Base-by-base conservation (phyloP, 1,140 invertebrate species). In the Trichogramma pretiosum region DNA sequence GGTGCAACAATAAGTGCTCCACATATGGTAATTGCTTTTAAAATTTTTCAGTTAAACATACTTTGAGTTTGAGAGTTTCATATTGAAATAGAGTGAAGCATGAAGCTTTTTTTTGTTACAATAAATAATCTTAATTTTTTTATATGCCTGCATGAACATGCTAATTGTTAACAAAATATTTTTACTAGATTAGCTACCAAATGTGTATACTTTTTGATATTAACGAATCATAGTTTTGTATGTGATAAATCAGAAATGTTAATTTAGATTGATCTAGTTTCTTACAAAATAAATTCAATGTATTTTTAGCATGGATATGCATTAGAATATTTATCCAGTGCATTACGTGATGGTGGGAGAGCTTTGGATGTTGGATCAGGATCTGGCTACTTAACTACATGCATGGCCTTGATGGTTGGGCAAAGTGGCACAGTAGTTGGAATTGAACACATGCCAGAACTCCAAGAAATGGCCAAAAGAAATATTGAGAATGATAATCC, bases 1-100 rank as follows among this genome's bases (percentile, higher is more conserved):
- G 85, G 87, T 32, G 94, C 92, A 3, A 98, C 94, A 1, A 98
- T 98, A 44, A 93, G 89, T 77, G 95, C 94, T 45, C 94, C 95
- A 37, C 95, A 98, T 72, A 99, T 98, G 95, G 91, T 94, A 76
- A 70, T 54, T 36, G 32, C 26, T 26, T n/a, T n/a, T n/a, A n/a
- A n/a, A n/a, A n/a, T n/a, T n/a, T n/a, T n/a, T n/a, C n/a, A 48
- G n/a, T 43, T 28, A 5, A 40, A 9, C 7, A 18, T 46, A 39
- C 14, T 52, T 32, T 16, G 23, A 16, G 17, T 9, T 28, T 48
- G 14, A 21, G 35, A 35, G 16, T 39, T 19, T n/a, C 18, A 10
- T 40, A 34, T 33, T 30, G 23, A 26, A 32, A 21, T 13, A 34
- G 13, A 3, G n/a, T n/a, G n/a, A n/a, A n/a, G n/a, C n/a, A n/a